phyloP scores from a whole-genome alignment of 2,888 invertebrate genomes.

The Eretmocerus hayati region DNA sequence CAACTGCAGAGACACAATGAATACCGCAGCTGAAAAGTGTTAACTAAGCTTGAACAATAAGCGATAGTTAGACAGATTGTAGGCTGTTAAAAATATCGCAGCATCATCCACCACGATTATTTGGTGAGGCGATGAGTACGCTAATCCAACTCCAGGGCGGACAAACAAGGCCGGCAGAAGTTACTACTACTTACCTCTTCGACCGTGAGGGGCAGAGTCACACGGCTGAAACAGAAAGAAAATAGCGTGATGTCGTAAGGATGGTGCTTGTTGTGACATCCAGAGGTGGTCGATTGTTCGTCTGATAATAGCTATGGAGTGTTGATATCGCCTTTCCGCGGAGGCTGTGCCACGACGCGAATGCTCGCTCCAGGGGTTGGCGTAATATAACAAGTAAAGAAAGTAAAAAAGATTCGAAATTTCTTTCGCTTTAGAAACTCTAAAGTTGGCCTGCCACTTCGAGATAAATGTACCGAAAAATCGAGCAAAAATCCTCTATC shows the following conservation, averaged over 20 bases:
- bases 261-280: neutral
- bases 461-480: no score
- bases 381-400: no score
- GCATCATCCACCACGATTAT: slow-evolving; percentile 1
- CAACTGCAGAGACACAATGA: neutral
- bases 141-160: neutral
- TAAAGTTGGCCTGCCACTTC: no score
- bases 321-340: no score
- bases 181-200: slow-evolving; percentile 90
- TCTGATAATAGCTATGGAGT: no score
- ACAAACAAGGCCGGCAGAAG: neutral
- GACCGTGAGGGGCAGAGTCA: slow-evolving; percentile 90
- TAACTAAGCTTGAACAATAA: slow-evolving; percentile 18
- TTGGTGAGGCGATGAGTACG: neutral
- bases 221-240: slow-evolving; percentile 64
- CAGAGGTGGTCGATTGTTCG: neutral
- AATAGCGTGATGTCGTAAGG: no score
- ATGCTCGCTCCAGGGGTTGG: no score
- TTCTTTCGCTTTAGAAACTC: no score
- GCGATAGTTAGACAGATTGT: slow-evolving; percentile 32
- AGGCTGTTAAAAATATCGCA: slow-evolving; percentile 15
- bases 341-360: no score
- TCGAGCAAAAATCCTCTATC: no score
- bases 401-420: no score
- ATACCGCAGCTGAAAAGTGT: slow-evolving; percentile 1